Evolutionary conservation across 2,113 vertebrate genomes (phyloP).

Genomic region (Rhinichthys klamathensis): DNA sequence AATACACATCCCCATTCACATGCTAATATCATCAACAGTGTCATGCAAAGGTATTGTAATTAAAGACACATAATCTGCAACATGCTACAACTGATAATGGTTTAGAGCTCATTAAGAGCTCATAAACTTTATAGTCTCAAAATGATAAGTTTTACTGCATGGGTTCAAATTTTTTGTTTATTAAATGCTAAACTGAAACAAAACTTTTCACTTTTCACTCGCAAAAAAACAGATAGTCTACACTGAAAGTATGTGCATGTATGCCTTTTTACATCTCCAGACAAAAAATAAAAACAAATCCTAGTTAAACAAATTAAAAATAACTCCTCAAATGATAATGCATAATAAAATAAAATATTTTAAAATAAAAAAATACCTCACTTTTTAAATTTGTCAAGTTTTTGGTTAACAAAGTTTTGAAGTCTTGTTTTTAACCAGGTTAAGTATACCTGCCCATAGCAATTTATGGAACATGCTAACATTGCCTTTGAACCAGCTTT

Average conservation of each 20-base stretch:
- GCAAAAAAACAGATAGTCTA: too few species aligned
- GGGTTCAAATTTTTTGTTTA: not conserved
- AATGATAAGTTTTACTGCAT: not conserved
- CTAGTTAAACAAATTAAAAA: not conserved
- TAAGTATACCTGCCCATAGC: not conserved
- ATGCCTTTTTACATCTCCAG: not conserved
- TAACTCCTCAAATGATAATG: not conserved
- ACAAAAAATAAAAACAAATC: not conserved
- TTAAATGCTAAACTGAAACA: not conserved
- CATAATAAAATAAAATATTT: not conserved
- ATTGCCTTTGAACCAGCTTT: not conserved
- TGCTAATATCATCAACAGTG: not conserved
- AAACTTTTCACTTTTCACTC: too few species aligned
- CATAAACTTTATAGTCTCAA: not conserved
- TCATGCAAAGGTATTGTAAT: not conserved
- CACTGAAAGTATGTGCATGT: not conserved
- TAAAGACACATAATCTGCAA: not conserved
- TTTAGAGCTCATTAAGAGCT: not conserved
- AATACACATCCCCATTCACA: constrained; percentile 25
- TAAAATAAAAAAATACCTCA: not conserved
- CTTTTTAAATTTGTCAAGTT: not conserved
- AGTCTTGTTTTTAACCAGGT: not conserved
- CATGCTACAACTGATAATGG: not conserved
- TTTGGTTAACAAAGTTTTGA: not conserved
- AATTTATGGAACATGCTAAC: not conserved